Conservation (phyloP, 2,797 vertebrate species). For the Crocidura indochinensis region DNA sequence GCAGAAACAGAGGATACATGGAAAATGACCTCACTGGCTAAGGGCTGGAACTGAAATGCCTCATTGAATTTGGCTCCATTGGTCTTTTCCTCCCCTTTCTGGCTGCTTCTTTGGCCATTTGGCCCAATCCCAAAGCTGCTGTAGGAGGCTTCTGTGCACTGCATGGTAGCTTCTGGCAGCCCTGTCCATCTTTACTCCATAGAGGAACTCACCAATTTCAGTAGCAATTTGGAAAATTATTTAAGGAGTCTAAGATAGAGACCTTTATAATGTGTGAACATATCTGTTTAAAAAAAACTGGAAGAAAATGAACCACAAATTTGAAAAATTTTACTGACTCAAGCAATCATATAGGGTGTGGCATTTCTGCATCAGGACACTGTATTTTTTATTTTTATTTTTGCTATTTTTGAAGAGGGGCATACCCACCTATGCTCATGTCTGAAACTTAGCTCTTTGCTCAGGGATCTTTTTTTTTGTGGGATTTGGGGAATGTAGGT, state of each 20-base stretch:
- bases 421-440: no score
- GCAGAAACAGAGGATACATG: conserved; percentile 72
- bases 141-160: conserved; percentile 60
- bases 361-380: conserved; percentile 27
- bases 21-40: conserved; percentile 83
- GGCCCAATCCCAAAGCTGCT: background rate
- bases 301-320: conserved; percentile 67
- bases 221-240: conserved; percentile 75
- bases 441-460: no score
- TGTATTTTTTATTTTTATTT: background rate
- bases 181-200: conserved; percentile 62
- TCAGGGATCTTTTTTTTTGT: no score
- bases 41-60: conserved; percentile 71
- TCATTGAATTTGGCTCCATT: conserved; percentile 69
- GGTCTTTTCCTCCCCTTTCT: conserved; percentile 47
- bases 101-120: conserved; percentile 49
- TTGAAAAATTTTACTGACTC: conserved; percentile 57
- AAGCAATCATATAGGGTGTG: conserved; percentile 28
- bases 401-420: no score
- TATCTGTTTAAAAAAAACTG: conserved; percentile 75
- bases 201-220: conserved; percentile 69
- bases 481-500: no score
- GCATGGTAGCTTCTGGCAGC: conserved; percentile 58
- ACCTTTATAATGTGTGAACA: conserved; percentile 67
- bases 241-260: conserved; percentile 55